phyloP scores from a whole-genome alignment of 1,140 invertebrate genomes.

The Sycophila sp. region DNA sequence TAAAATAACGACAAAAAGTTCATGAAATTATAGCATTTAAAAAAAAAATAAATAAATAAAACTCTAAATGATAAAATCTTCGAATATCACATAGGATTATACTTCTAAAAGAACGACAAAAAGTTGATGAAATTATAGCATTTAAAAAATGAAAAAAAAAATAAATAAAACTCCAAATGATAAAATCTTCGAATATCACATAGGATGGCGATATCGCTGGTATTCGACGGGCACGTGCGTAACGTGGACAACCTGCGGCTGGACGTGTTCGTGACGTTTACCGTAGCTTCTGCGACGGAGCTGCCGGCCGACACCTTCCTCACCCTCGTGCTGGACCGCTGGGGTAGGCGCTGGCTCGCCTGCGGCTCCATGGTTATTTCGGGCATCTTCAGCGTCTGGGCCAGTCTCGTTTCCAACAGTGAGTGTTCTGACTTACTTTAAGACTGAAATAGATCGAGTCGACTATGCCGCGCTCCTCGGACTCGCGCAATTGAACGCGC shows the following conservation, averaged over 20 bases:
- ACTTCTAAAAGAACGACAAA: too few relatives aligned
- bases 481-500: too few relatives aligned
- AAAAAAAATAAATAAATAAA: too few relatives aligned
- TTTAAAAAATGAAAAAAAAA: too few relatives aligned
- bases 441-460: not conserved
- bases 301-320: conserved; percentile 85
- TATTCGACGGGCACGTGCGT: conserved; percentile 87
- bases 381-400: conserved; percentile 82
- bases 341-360: conserved; percentile 85
- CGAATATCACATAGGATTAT: conserved; percentile 72
- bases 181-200: too few relatives aligned
- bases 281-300: conserved; percentile 83
- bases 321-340: conserved; percentile 80
- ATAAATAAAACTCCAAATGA: too few relatives aligned
- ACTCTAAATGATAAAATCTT: too few relatives aligned
- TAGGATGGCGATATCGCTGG: conserved; percentile 84
- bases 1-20: too few relatives aligned
- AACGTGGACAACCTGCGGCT: conserved; percentile 83
- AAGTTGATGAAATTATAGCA: too few relatives aligned
- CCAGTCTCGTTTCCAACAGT: conserved; percentile 60
- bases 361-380: conserved; percentile 82
- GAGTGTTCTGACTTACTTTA: conserved; percentile 42
- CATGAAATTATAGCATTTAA: too few relatives aligned
- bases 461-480: too few relatives aligned
- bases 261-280: conserved; percentile 85